Conservation (phyloP, 2,797 vertebrate species). For the Phataginus tricuspis region DNA sequence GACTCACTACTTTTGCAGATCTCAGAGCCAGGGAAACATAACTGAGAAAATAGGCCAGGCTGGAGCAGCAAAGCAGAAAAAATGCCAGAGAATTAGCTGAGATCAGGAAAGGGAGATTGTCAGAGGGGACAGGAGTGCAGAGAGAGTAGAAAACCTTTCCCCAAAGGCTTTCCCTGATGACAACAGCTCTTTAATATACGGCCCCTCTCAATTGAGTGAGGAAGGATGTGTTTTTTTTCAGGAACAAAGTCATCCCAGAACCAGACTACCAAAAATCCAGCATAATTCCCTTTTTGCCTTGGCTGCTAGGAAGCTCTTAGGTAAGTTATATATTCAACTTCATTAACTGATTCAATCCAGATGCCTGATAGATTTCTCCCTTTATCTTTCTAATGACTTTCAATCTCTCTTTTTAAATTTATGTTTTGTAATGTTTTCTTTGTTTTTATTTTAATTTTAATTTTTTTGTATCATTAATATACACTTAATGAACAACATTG, state of each 20-base stretch:
- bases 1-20: neutral
- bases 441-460: no score
- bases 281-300: neutral
- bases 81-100: neutral
- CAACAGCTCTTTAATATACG: neutral
- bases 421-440: neutral
- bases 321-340: neutral
- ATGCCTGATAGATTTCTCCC: neutral
- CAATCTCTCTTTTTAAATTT: neutral
- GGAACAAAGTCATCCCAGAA: neutral
- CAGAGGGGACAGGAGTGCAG: neutral
- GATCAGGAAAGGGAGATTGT: neutral
- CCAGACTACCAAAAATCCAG: neutral
- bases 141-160: neutral
- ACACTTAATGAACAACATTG: no score
- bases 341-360: neutral
- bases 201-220: neutral
- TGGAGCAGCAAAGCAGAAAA: neutral
- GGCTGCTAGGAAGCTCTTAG: constrained; percentile 18
- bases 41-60: neutral
- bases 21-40: neutral
- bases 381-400: neutral
- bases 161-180: neutral
- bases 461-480: no score
- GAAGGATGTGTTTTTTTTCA: neutral